Conservation (phyloP, 1,140 invertebrate species). For the Philotrypesis tridentata region DNA sequence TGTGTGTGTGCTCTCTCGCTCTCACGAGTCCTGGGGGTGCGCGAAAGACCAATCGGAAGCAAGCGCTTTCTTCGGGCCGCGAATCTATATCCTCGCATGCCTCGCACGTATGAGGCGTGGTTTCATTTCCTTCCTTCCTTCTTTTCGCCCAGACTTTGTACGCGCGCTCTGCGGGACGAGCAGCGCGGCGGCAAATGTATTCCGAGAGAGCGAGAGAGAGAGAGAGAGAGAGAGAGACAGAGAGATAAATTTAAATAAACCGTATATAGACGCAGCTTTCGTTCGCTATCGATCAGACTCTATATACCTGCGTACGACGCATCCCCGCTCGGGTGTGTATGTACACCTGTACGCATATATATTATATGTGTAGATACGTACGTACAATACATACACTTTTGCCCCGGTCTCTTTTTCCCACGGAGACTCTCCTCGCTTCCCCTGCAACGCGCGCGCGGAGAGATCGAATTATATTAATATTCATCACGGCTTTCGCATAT, state of each 20-base stretch:
- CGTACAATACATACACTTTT: neutral
- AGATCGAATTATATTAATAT: conserved; percentile 45
- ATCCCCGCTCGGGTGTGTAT: neutral
- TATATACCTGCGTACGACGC: neutral
- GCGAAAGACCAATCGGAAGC: conserved; percentile 71
- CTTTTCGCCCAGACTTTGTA: conserved; percentile 46
- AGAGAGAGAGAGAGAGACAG: neutral
- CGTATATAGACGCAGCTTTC: too few species aligned
- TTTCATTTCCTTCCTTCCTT: conserved; percentile 58
- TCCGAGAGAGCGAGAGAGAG: neutral
- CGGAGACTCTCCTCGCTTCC: neutral
- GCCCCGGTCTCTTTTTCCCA: conserved; percentile 2
- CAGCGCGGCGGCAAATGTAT: neutral
- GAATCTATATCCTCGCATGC: conserved; percentile 54
- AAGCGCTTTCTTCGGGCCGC: conserved; percentile 66
- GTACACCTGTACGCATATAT: neutral
- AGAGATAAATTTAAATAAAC: neutral
- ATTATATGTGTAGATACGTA: neutral
- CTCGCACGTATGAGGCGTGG: conserved; percentile 70
- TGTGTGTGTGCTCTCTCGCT: neutral
- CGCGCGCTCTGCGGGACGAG: too few species aligned
- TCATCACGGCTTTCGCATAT: conserved; percentile 5
- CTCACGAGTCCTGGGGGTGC: conserved; percentile 48
- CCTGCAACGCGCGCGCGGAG: too few species aligned
- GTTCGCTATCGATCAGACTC: too few species aligned